phyloP scores from a whole-genome alignment of 2,888 invertebrate genomes.

The Pristionchus maxplancki region DNA sequence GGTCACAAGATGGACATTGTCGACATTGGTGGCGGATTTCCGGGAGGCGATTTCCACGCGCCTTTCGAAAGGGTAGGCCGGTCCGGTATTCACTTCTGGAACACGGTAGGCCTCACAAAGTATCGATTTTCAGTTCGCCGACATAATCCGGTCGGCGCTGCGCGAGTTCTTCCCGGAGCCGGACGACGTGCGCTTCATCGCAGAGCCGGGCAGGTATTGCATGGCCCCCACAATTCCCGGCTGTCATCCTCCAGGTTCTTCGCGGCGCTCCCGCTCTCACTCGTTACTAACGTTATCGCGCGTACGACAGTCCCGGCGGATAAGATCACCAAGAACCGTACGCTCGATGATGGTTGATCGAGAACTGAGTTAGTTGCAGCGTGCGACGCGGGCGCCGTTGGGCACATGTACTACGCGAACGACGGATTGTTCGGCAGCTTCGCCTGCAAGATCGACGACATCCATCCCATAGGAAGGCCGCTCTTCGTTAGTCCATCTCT shows the following conservation, averaged over 20 bases:
- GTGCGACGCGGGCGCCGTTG: conserved; percentile 59
- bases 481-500: conserved; percentile 82
- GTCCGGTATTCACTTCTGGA: background rate
- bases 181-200: conserved; percentile 86
- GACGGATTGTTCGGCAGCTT: conserved; percentile 99
- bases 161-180: conserved; percentile 86
- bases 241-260: background rate
- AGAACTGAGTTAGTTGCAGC: conserved; percentile 48
- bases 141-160: conserved; percentile 87
- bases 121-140: conserved; percentile 83
- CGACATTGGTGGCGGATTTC: background rate
- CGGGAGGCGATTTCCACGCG: background rate
- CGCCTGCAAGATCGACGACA: conserved; percentile 95
- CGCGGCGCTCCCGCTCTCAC: background rate
- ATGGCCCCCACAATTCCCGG: background rate
- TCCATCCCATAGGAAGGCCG: conserved; percentile 85
- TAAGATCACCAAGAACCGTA: background rate
- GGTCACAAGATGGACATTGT: background rate
- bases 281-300: background rate
- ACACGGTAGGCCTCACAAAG: background rate
- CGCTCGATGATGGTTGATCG: no score
- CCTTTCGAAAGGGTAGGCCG: background rate
- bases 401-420: conserved; percentile 95
- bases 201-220: conserved; percentile 87
- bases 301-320: background rate